phyloP scores from a whole-genome alignment of 2,888 invertebrate species.

The Alsophila aescularia region DNA sequence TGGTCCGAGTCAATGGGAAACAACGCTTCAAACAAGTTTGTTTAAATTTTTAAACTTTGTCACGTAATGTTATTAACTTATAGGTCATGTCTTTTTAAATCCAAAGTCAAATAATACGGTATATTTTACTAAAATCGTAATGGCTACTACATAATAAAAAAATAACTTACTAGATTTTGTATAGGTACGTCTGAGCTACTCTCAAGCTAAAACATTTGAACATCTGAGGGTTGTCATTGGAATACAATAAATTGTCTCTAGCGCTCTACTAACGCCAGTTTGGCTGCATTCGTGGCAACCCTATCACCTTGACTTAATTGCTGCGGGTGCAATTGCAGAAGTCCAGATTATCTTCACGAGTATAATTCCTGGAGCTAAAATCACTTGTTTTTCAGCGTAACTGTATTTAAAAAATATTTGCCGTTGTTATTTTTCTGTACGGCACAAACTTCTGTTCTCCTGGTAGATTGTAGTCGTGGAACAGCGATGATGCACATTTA shows the following conservation, averaged over 20 bases:
- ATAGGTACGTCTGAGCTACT: no score
- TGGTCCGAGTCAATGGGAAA: background rate
- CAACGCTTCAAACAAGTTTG: no score
- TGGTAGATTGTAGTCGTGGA: no score
- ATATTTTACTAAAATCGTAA: no score
- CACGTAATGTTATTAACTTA: no score
- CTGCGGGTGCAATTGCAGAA: conserved; percentile 32
- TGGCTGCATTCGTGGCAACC: conserved; percentile 2
- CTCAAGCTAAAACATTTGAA: background rate
- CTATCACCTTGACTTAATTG: conserved; percentile 26
- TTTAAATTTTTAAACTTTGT: no score
- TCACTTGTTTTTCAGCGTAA: conserved; percentile 1
- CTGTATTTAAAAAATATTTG: background rate
- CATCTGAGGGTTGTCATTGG: conserved; percentile 34
- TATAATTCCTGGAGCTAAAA: background rate
- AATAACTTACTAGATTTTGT: no score
- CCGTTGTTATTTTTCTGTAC: background rate
- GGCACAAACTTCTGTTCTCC: no score
- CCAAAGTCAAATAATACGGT: no score
- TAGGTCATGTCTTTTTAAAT: no score
- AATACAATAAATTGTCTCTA: conserved; percentile 52
- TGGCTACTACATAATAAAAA: no score
- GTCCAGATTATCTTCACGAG: conserved; percentile 7
- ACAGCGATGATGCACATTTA: no score
- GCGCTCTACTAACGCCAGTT: background rate